A percentile compares a stretch with the other conserved stretches of the same genome.
Evolutionary conservation across 1,140 invertebrate genomes (phyloP).

Genomic region (Amyelois transitella): DNA sequence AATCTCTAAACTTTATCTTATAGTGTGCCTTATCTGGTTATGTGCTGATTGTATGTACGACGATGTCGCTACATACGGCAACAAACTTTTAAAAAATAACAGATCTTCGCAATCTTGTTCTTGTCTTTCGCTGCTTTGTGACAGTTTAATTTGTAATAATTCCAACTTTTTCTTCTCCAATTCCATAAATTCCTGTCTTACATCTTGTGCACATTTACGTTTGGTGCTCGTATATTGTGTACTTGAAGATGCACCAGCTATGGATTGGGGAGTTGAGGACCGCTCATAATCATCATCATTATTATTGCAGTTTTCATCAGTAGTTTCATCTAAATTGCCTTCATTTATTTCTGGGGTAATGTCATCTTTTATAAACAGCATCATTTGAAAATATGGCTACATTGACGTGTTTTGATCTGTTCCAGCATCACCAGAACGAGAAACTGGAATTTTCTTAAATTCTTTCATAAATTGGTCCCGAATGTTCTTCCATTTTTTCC

Average conservation of each 20-base stretch:
- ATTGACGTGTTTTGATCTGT: conserved; percentile 14
- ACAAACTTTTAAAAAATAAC: conserved; percentile 19
- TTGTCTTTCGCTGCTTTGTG: conserved; percentile 15
- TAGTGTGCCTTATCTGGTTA: no score
- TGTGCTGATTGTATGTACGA: no score
- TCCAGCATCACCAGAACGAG: conserved; percentile 19
- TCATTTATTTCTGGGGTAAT: conserved; percentile 16
- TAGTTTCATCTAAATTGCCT: conserved; percentile 15
- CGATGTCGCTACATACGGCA: no score
- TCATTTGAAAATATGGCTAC: conserved; percentile 18
- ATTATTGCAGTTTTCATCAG: conserved; percentile 1
- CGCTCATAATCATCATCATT: conserved; percentile 6
- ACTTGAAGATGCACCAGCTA: conserved; percentile 18
- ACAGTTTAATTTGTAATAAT: conserved; percentile 21
- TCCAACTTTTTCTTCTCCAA: conserved; percentile 22
- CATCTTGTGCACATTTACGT: conserved; percentile 19
- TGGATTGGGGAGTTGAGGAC: conserved; percentile 17
- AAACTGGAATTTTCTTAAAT: conserved; percentile 14
- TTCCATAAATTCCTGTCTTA: conserved; percentile 21
- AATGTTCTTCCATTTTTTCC: conserved; percentile 17
- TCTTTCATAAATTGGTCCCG: conserved; percentile 17
- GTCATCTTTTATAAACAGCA: conserved; percentile 17
- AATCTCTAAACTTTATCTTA: no score
- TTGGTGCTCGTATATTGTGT: conserved; percentile 21
- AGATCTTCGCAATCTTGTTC: conserved; percentile 18